Evolutionary conservation across 2,113 vertebrate genomes (phyloP).

Genomic region (Istiophorus platypterus): DNA sequence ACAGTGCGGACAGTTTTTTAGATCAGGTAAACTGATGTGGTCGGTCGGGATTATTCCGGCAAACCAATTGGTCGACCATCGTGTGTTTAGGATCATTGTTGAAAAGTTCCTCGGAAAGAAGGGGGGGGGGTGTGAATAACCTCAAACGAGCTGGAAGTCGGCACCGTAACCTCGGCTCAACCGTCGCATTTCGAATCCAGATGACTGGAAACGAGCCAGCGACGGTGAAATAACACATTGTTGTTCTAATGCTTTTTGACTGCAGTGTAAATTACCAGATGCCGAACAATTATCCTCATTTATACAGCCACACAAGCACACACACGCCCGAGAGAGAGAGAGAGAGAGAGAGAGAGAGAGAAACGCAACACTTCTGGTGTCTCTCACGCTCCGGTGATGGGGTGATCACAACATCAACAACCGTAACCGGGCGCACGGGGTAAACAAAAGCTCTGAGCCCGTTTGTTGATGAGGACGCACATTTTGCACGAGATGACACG

Average conservation of each 20-base stretch:
- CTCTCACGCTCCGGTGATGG: neutral
- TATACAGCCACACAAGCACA: slow-evolving; percentile 1
- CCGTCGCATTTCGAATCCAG: slow-evolving; percentile 18
- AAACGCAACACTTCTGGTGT: neutral
- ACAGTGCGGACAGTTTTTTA: neutral
- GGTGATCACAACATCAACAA: slow-evolving; percentile 20
- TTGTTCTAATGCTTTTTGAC: slow-evolving; percentile 45
- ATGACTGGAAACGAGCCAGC: slow-evolving; percentile 28
- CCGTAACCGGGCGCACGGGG: neutral
- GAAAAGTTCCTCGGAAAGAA: neutral
- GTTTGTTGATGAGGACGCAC: slow-evolving; percentile 24
- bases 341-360: too few species aligned
- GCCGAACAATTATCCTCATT: slow-evolving; percentile 60
- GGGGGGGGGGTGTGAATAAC: neutral
- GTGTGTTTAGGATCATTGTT: neutral
- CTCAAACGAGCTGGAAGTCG: slow-evolving; percentile 47
- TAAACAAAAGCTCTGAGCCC: slow-evolving; percentile 20
- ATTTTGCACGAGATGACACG: slow-evolving; percentile 5
- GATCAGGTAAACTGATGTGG: neutral
- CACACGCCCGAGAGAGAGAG: too few species aligned
- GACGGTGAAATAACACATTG: slow-evolving; percentile 43
- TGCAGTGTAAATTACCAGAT: slow-evolving; percentile 58
- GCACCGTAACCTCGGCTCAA: slow-evolving; percentile 17
- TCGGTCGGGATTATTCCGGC: neutral
- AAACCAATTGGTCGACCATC: neutral